These are phyloP conservation scores for Brachionus koreanus DNA, from an alignment of 1,140 invertebrate species.

Conservation along the genomic window DNA sequence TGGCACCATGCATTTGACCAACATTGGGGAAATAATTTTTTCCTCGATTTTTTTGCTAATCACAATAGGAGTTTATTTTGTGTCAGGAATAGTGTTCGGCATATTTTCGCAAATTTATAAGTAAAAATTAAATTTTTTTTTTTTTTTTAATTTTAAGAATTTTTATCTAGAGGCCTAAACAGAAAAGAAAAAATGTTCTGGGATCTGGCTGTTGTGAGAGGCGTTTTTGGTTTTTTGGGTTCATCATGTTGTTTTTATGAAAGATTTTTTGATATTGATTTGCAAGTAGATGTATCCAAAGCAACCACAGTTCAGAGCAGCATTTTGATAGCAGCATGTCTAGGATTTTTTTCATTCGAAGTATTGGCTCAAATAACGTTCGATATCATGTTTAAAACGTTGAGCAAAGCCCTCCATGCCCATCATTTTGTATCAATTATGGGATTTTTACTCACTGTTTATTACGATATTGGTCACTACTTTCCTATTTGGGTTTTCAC, in stretches of 20 bases:
- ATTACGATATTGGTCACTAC: slow-evolving; percentile 48
- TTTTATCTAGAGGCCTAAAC: slow-evolving; percentile 45
- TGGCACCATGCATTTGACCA: not conserved
- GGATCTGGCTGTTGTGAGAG: slow-evolving; percentile 51
- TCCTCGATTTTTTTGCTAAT: not conserved
- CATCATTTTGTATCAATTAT: slow-evolving; percentile 53
- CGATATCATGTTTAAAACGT: slow-evolving; percentile 50
- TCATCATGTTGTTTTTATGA: slow-evolving; percentile 49
- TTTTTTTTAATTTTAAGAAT: not conserved
- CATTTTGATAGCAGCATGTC: slow-evolving; percentile 49
- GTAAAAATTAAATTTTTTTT: not conserved
- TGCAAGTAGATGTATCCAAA: slow-evolving; percentile 50
- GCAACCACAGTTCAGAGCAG: slow-evolving; percentile 49
- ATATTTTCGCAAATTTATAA: not conserved
- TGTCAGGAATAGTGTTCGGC: not conserved
- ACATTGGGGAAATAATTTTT: not conserved
- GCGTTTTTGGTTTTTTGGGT: slow-evolving; percentile 50
- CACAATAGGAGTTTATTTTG: not conserved
- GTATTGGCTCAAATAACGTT: slow-evolving; percentile 49
- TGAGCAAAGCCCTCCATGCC: slow-evolving; percentile 50
- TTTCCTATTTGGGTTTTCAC: slow-evolving; percentile 51
- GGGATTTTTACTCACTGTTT: slow-evolving; percentile 48
- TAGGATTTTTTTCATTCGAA: slow-evolving; percentile 55
- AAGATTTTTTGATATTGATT: slow-evolving; percentile 48
- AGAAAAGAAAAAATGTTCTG: slow-evolving; percentile 53